phyloP scores from a whole-genome alignment of 2,888 invertebrate genomes.

The Xestia c-nigrum region DNA sequence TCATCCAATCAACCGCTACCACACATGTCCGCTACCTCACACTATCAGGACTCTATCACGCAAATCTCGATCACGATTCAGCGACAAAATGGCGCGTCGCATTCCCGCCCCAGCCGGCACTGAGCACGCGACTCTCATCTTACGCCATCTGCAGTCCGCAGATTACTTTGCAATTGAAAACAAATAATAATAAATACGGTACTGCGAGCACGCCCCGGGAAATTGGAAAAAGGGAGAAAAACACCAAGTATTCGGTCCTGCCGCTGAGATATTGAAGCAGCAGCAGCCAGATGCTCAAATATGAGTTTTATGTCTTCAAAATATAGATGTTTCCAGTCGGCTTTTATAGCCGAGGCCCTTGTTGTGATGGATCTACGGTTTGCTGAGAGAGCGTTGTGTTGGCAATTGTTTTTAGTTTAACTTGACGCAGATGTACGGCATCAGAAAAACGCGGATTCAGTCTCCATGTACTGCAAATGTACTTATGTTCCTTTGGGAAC shows the following conservation, averaged over 20 bases:
- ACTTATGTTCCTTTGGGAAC: neutral
- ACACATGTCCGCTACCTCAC: slow-evolving; percentile 25
- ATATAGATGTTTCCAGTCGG: slow-evolving; percentile 66
- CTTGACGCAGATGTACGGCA: slow-evolving; percentile 24
- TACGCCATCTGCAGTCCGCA: slow-evolving; percentile 85
- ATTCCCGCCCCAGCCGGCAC: slow-evolving; percentile 41
- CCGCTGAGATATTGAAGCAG: slow-evolving; percentile 79
- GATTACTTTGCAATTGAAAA: slow-evolving; percentile 90
- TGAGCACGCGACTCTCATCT: slow-evolving; percentile 72
- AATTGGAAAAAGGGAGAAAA: slow-evolving; percentile 87
- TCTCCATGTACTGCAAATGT: neutral
- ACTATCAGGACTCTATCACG: neutral
- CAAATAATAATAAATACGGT: slow-evolving; percentile 89
- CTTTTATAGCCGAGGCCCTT: slow-evolving; percentile 59
- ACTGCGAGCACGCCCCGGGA: slow-evolving; percentile 81
- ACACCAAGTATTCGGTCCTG: slow-evolving; percentile 72
- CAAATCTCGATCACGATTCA: slow-evolving; percentile 35
- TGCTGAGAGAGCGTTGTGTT: slow-evolving; percentile 24
- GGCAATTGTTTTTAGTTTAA: slow-evolving; percentile 38
- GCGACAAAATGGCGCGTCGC: slow-evolving; percentile 24
- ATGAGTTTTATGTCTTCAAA: slow-evolving; percentile 79
- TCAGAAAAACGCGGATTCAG: neutral
- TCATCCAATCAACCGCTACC: neutral
- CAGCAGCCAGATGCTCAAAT: slow-evolving; percentile 82
- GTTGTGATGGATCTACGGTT: slow-evolving; percentile 59